phyloP scores from a whole-genome alignment of 2,797 vertebrate species.

The Artibeus jamaicensis region DNA sequence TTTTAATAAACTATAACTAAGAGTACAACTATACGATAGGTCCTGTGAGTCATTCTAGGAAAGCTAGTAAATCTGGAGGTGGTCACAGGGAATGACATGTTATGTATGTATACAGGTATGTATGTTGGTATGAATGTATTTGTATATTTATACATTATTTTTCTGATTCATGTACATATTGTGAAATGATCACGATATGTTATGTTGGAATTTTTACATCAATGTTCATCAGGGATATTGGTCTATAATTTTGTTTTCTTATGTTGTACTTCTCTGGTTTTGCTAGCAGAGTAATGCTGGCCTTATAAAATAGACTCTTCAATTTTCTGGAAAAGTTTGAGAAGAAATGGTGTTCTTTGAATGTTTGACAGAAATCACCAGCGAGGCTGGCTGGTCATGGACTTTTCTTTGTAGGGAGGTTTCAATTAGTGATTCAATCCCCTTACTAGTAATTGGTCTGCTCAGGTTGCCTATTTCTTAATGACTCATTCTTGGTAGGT shows the following conservation, averaged over 20 bases:
- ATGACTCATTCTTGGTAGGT: no score
- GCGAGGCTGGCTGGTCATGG: background rate
- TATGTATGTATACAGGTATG: background rate
- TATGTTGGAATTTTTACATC: background rate
- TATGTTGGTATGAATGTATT: background rate
- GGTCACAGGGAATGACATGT: background rate
- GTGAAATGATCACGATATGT: background rate
- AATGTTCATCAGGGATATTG: background rate
- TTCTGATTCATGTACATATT: background rate
- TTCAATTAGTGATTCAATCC: no score
- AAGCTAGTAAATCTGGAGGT: background rate
- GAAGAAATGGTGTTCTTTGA: background rate
- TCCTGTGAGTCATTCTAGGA: background rate
- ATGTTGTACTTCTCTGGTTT: background rate
- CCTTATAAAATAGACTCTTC: background rate
- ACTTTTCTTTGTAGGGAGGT: no score
- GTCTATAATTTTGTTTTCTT: background rate
- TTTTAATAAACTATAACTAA: background rate
- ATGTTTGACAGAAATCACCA: background rate
- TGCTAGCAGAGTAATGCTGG: background rate
- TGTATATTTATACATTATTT: background rate
- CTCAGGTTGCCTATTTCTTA: no score
- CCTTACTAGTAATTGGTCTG: no score
- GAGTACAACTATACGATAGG: background rate
- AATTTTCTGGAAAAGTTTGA: background rate